These are phyloP conservation scores for Axinella damicornis DNA, from an alignment of 37 sponge, comb jelly and placozoan genomes.

Conservation along the genomic window DNA sequence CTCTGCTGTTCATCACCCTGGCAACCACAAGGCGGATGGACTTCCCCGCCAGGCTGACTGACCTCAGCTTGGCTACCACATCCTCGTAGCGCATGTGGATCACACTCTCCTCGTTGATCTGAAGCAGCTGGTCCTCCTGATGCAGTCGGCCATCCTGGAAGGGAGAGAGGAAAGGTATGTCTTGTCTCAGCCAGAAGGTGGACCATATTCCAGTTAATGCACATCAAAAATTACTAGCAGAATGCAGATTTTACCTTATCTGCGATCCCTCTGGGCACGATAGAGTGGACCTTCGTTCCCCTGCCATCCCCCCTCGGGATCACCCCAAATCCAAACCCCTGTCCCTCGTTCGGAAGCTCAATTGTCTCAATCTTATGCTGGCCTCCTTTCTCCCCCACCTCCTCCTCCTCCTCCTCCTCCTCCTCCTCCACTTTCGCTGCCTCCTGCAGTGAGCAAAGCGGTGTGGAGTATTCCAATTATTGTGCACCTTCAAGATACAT, in stretches of 20 bases:
- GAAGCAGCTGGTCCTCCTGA: conserved; percentile 68
- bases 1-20: conserved; percentile 3
- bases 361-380: conserved; percentile 66
- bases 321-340: conserved; percentile 72
- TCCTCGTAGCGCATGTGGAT: conserved; percentile 49
- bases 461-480: too few species aligned
- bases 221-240: too few species aligned
- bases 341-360: conserved; percentile 48
- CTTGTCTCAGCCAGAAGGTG: too few species aligned
- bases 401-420: too few species aligned
- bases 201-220: too few species aligned
- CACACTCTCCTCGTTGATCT: conserved; percentile 72
- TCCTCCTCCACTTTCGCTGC: too few species aligned
- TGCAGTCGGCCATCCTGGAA: conserved; percentile 72
- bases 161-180: too few species aligned
- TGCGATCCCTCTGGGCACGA: conserved; percentile 53
- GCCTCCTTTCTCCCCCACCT: too few species aligned
- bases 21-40: conserved; percentile 68
- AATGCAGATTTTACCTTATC: conserved; percentile 43
- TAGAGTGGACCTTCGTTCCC: conserved; percentile 47
- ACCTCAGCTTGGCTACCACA: conserved; percentile 44
- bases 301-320: conserved; percentile 2
- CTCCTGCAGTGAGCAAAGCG: too few species aligned
- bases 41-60: conserved; percentile 9
- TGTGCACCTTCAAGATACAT: too few species aligned